Evolutionary conservation across 2,888 invertebrate genomes (phyloP), one percentile per base, ranked within the genome.

Genomic region (Melanophora roralis): DNA sequence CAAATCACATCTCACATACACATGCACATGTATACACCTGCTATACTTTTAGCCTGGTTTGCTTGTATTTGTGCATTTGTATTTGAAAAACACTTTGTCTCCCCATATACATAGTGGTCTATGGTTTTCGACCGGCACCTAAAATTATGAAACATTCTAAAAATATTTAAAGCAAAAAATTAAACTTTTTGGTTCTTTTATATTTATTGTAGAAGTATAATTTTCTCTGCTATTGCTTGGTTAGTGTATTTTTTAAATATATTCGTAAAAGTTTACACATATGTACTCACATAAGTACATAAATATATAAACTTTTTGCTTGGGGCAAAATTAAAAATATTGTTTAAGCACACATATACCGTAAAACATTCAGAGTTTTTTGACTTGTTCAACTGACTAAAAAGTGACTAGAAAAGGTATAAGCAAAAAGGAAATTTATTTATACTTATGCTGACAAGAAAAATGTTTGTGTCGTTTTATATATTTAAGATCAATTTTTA

Each of bases 111-210:
- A n/a, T 57, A 21, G 47, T 73, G 55, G 71, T 36, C 47, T 55
- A 64, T 7, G 49, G 53, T 34, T 71, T 76, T 77, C 81, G 62
- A 68, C 73, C 60, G 68, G 57, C 82, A 77, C 76, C 64, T 71
- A 77, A 77, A 77, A 64, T 77, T 77, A 71, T 69, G 71, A 77
- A 71, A 71, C 64, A 57, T 77, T 77, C 76, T 77, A 77, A 77
- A 77, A 77, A 77, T 77, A 71, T 77, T 64, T 57, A 62, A 69
- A 40, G 64, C 55, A 62, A 62, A 47, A 47, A 21, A 38, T 21
- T 47, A 36, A 5, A 21, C 45, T 68, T 19, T 45, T 8, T 38
- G 19, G 1, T 19, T 11, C 36, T 64, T 49, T 47, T 38, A 19
- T 7, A 1, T 60, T 38, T 53, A 36, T 38, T 1, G 36, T 55